Percentiles rank a stretch among this genome's conserved stretches.
phyloP scores from a whole-genome alignment of 2,797 vertebrate genomes.

The Pipistrellus kuhlii region DNA sequence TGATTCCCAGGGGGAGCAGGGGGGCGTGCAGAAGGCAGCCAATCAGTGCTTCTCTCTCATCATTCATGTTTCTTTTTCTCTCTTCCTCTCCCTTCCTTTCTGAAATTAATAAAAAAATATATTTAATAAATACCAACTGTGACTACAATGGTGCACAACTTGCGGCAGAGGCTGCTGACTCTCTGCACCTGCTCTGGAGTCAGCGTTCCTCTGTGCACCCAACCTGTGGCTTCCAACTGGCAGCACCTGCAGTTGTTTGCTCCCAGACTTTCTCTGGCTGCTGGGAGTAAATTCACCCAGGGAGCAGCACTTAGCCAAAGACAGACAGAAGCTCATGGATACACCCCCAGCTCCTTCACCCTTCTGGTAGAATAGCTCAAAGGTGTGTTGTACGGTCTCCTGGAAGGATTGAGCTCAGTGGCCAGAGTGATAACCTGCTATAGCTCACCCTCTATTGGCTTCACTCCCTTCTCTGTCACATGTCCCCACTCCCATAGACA shows the following conservation, averaged over 20 bases:
- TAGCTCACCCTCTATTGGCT: not conserved
- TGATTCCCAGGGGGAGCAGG: too few species aligned
- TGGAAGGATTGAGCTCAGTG: not conserved
- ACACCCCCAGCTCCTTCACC: not conserved
- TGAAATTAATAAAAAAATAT: too few species aligned
- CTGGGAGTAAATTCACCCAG: not conserved
- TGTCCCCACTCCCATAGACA: not conserved
- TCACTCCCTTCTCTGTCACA: not conserved
- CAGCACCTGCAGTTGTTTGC: not conserved
- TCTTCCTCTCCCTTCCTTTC: too few species aligned
- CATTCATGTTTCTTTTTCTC: too few species aligned
- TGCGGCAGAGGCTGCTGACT: not conserved
- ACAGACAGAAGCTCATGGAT: not conserved
- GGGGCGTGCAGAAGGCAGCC: too few species aligned
- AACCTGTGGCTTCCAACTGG: not conserved
- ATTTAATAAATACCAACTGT: not conserved
- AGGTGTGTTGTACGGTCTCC: not conserved
- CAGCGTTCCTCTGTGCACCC: not conserved
- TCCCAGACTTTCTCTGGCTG: not conserved
- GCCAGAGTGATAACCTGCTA: not conserved
- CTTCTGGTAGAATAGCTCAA: not conserved
- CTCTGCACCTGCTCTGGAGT: not conserved
- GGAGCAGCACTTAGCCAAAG: not conserved
- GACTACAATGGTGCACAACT: not conserved
- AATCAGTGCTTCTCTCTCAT: too few species aligned